Evolutionary conservation across 92 coral and sea anemone genomes (phyloP), one percentile per base, ranked within the genome.

Genomic region (Epizoanthus illoricatus): DNA sequence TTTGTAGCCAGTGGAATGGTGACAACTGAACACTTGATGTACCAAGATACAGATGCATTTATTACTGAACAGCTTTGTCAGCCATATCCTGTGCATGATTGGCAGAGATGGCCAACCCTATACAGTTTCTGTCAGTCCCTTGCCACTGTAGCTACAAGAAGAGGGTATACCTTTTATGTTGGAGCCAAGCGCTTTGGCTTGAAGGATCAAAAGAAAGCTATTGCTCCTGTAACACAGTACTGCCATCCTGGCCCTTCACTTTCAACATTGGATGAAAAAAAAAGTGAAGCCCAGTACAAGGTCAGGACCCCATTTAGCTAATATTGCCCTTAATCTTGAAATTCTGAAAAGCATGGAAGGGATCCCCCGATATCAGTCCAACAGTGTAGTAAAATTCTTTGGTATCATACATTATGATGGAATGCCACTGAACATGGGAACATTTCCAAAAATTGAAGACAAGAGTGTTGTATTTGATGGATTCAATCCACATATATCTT

Each of bases 351-450:
- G 79, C 23, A 10, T 90, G 1, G 86, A 88, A 56, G 92, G 85
- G 4, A 43, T 91, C 3, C 94, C 94, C 0, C 19, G 81, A 12
- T 21, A 42, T 28, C 9, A 15, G n/a, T 59, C 76, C 8, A 57
- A 11, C 0, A 76, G 85, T 33, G 28, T 63, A 6, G 70, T 21
- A 28, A 89, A 88, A 41, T 86, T 10, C 68, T 64, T 88, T 2
- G 20, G 73, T 5, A 33, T 76, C 0, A 9, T 74, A 0, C 94
- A 89, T 72, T 88, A 89, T 85, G 94, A 91, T 82, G 90, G 90
- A 1, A 88, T 88, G 92, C 94, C 90, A 15, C n/a, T 89, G 40
- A 83, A 88, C 45, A 88, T 88, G 56, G 94, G 86, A 13, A 83
- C 94, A 11, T 91, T 91, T 61, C 90, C 92, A 5, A 79, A 89